Evolutionary conservation across 2,888 invertebrate species (phyloP), one percentile per base, ranked within the genome.

Genomic region (Prostheceraeus crozeri): DNA sequence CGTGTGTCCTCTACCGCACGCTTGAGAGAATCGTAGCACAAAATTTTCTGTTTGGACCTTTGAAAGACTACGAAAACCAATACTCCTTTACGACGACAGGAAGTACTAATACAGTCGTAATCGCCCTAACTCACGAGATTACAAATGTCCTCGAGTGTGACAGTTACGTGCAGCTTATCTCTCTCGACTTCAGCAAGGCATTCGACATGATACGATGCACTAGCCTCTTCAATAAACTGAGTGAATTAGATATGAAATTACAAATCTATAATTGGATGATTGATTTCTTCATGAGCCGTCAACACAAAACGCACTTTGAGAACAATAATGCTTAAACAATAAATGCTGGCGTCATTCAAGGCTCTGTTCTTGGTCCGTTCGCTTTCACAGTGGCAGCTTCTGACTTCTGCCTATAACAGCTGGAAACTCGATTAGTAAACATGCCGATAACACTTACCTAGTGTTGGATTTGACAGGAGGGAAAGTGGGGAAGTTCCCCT

Each of bases 261-360:
- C 25, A 23, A 48, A 48, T 48, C 23, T 48, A 25, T 28, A 48
- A 19, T 28, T 48, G 48, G 48, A 48, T 48, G 27, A 48, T 48
- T 19, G 48, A 10, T 14, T 48, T 48, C 48, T 48, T 48, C 48
- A 25, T 28, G 23, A 28, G 27, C 27, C 48, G 27, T 28, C 48
- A 19, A 23, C 48, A 48, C 27, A 48, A 28, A 48, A 48, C 48
- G 25, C 23, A 25, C 27, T 48, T 48, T 48, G 25, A 48, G 27
- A 28, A 48, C 48, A 48, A 28, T 25, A 48, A 23, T 48, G 23
- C 48, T 28, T 6, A 48, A 23, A 21, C 23, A 48, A 48, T 25
- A 48, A 48, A 48, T 28, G 48, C 48, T 23, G 48, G 48, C 27
- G 48, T 48, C 48, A 48, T 48, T 28, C 48, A 48, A 48, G 48